These are phyloP conservation scores for Jacana jacana DNA, from an alignment of 2,113 vertebrate species.

Conservation along the genomic window DNA sequence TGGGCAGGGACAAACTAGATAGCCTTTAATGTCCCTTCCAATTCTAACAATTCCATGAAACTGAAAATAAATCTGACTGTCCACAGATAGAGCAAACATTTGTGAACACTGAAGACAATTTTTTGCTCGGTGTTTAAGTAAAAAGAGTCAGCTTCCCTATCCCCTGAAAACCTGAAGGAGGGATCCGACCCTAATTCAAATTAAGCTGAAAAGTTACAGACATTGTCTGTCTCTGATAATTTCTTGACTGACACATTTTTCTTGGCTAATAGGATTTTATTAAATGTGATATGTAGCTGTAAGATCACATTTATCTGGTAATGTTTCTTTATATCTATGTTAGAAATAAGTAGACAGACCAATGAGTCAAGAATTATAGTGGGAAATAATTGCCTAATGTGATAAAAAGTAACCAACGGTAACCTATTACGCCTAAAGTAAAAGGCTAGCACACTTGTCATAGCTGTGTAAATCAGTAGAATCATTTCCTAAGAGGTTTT, in stretches of 20 bases:
- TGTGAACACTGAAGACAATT: not conserved
- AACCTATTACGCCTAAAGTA: not conserved
- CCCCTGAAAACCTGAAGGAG: not conserved
- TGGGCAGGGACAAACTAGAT: too few species aligned
- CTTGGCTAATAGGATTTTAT: conserved; percentile 27
- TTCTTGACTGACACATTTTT: conserved; percentile 27
- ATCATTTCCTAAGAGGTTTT: not conserved
- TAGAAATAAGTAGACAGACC: not conserved
- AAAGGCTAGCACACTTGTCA: not conserved
- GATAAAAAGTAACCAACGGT: not conserved
- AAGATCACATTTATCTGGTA: conserved; percentile 3
- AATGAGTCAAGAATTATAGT: not conserved
- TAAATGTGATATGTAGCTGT: conserved; percentile 29
- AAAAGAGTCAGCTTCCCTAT: not conserved
- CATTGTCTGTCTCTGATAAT: conserved; percentile 4
- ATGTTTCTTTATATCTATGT: conserved; percentile 29
- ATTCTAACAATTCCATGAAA: not conserved
- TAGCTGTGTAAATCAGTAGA: not conserved
- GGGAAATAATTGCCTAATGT: not conserved
- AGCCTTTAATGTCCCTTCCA: too few species aligned
- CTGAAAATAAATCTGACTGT: not conserved
- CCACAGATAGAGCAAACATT: not conserved
- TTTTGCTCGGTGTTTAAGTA: not conserved
- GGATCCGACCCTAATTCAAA: not conserved
- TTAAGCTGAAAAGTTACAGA: not conserved